Percentiles rank a stretch among this genome's conserved stretches.
Conservation (phyloP, 2,113 vertebrate species). For the Isurus oxyrinchus region DNA sequence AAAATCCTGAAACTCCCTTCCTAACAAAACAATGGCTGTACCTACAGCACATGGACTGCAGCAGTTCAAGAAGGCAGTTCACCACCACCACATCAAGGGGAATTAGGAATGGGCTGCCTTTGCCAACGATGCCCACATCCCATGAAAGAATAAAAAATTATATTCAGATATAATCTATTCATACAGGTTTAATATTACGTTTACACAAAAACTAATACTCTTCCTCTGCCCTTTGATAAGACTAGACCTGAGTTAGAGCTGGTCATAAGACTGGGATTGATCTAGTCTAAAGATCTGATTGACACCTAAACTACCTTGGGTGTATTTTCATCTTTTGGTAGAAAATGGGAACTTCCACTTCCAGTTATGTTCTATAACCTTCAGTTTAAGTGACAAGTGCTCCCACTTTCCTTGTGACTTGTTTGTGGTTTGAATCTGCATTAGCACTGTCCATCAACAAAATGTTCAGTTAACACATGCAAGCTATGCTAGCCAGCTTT, state of each 20-base stretch:
- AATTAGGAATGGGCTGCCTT: no score
- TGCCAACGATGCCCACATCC: no score
- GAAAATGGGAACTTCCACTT: no score
- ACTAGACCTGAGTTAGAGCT: not conserved
- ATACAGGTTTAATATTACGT: not conserved
- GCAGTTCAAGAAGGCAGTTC: no score
- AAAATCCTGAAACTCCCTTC: no score
- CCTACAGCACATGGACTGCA: no score
- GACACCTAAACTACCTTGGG: not conserved
- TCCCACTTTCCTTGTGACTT: not conserved
- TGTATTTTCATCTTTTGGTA: no score
- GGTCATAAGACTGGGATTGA: not conserved
- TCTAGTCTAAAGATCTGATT: not conserved
- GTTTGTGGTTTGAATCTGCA: not conserved
- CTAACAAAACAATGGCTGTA: no score
- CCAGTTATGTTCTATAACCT: no score
- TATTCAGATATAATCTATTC: not conserved
- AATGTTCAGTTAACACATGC: not conserved
- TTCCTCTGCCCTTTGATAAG: not conserved
- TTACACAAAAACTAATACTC: not conserved
- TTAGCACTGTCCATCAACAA: not conserved
- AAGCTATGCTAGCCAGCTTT: not conserved
- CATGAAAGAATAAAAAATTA: not conserved
- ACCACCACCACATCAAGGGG: no score
- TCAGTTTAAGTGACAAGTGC: no score